Evolutionary conservation across 2,888 invertebrate species (phyloP), one percentile per base, ranked within the genome.

Genomic region (Hedychridium roseum): DNA sequence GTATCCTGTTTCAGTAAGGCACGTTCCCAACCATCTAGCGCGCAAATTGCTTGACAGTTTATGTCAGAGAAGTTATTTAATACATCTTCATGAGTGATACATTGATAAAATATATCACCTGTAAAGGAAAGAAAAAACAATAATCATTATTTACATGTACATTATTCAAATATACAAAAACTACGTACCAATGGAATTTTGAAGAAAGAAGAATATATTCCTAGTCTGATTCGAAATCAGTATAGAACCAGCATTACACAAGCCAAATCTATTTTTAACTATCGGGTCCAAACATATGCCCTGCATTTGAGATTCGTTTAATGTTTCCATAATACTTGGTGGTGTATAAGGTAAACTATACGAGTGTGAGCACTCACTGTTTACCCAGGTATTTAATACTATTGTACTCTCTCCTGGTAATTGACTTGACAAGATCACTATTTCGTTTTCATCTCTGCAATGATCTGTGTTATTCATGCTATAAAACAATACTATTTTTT

Each of bases 71-170:
- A 62, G 37, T 56, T 54, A 9, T 69, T 50, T 12, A 71, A 43
- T 2, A 21, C 4, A 26, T 50, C 56, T 16, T 68, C 58, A 37
- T 78, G 60, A 27, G 73, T 71, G 44, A 77, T 62, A 20, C 74
- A 67, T 36, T 77, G 77, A 65, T 78, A 77, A 62, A 71, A 78
- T 49, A 78, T 56, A 48, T 78, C 78, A 20, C 73, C 75, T 74
- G 37, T 53, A 57, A 45, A 28, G 27, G 40, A 18, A 12, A 15
- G 12, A 37, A 17, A 20, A 30, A 20, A 21, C 21, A 32, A 21
- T 18, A 11, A 17, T 9, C 28, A 9, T 36, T 41, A 50, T 28
- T 36, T 6, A 14, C 17, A 26, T 16, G n/a, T 32, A 3, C 28
- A 37, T 23, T 35, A 39, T 18, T n/a, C n/a, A n/a, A n/a, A n/a